Conservation (phyloP, 2,888 invertebrate genomes). For the Thysanoteuthis rhombus region DNA sequence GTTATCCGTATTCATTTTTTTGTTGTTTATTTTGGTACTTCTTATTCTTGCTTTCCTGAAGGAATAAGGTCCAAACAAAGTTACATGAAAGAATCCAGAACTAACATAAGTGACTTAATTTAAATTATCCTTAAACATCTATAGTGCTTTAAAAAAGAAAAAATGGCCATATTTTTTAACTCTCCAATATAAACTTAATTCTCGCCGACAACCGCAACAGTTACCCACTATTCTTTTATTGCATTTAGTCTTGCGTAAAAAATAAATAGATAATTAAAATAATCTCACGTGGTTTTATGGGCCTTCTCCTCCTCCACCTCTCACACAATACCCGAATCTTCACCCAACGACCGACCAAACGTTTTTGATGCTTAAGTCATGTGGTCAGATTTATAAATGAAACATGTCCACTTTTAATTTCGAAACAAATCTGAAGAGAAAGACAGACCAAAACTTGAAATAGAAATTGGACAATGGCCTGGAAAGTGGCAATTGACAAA, state of each 20-base stretch:
- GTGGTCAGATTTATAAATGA: background rate
- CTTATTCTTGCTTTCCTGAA: no score
- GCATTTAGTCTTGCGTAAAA: background rate
- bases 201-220: background rate
- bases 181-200: no score
- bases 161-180: no score
- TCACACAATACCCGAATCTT: background rate
- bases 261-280: background rate
- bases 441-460: background rate
- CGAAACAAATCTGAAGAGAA: background rate
- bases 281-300: background rate
- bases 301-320: background rate
- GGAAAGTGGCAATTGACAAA: no score
- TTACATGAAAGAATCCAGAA: no score
- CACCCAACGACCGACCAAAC: background rate
- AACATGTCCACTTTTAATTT: background rate
- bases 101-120: no score
- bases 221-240: background rate
- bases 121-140: no score
- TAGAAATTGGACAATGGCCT: no score
- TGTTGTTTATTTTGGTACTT: no score
- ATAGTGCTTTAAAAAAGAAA: no score
- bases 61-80: no score
- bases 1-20: no score
- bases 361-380: background rate